Evolutionary conservation across 2,888 invertebrate species (phyloP), one percentile per base, ranked within the genome.

Genomic region (Rugalucina vietnamica): DNA sequence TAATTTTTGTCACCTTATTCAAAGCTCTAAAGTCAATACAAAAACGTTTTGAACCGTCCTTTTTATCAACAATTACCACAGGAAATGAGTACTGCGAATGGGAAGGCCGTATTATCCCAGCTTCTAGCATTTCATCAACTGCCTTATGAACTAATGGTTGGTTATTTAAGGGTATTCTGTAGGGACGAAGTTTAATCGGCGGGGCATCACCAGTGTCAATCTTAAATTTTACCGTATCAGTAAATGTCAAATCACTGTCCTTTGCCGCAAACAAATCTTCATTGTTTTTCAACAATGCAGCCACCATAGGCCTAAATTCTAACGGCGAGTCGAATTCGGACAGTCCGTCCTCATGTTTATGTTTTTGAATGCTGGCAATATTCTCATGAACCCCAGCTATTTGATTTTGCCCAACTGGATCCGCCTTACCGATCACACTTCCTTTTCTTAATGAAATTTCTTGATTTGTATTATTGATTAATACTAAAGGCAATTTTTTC

Each of bases 1-100:
- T 76, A 74, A 34, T 27, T 36, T 57, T 76, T 43, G 74, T 81
- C n/a, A 70, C 29, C 60, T 82, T 32, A 60, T 75, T 82, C 1
- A 70, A 24, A 12, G 36, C 70, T 21, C 70, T 10, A 24, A 70
- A 70, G 37, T 70, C 39, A 71, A 79, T 60, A 65, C 82, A 82
- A 60, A 82, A 77, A 18, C 77, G n/a, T 73, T 60, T 77, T 18
- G 27, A 39, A 1, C 80, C 80, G 49, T 80, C 70, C 36, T 76
- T 81, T 37, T 81, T 75, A 21, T 70, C 54, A 54, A 37, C 34
- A 12, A 70, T 37, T 36, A 70, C 70, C 14, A 70, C 39, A 18
- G 37, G 70, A 27, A 60, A 60, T 4, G 54, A n/a, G 54, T 18
- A 43, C 43, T 12, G 18, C 18, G 43, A 12, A 43, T 43, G 43